Conservation (phyloP, 2,888 invertebrate genomes). For the Pseudococcus longispinus region DNA sequence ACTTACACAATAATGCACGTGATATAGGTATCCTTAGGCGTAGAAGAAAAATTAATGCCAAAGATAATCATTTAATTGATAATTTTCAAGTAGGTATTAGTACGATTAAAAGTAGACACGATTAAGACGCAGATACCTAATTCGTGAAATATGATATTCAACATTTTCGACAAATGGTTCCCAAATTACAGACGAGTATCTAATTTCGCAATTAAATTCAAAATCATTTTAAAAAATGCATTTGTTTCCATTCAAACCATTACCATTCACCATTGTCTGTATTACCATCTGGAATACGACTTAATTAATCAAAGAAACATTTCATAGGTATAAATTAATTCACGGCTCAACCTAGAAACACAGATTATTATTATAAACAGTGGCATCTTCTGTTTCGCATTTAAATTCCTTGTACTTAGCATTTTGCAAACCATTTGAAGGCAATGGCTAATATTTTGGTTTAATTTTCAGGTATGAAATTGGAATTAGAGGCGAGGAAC, state of each 20-base stretch:
- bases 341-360: background rate
- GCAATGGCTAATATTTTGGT: background rate
- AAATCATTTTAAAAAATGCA: too few species aligned
- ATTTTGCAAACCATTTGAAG: background rate
- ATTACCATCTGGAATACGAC: background rate
- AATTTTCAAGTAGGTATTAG: background rate
- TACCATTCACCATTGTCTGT: too few species aligned
- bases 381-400: background rate
- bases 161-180: background rate
- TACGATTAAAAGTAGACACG: too few species aligned
- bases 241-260: too few species aligned
- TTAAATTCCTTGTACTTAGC: background rate
- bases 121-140: too few species aligned
- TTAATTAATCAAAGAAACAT: background rate
- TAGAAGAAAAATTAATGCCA: background rate
- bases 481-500: constrained; percentile 69
- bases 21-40: too few species aligned
- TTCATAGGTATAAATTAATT: background rate
- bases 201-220: too few species aligned
- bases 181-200: background rate
- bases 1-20: too few species aligned
- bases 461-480: constrained; percentile 67
- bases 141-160: background rate
- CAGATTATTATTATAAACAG: background rate
- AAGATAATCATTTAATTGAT: background rate